These are phyloP conservation scores for Zalophus californianus DNA, from an alignment of 2,797 vertebrate species.

Conservation along the genomic window DNA sequence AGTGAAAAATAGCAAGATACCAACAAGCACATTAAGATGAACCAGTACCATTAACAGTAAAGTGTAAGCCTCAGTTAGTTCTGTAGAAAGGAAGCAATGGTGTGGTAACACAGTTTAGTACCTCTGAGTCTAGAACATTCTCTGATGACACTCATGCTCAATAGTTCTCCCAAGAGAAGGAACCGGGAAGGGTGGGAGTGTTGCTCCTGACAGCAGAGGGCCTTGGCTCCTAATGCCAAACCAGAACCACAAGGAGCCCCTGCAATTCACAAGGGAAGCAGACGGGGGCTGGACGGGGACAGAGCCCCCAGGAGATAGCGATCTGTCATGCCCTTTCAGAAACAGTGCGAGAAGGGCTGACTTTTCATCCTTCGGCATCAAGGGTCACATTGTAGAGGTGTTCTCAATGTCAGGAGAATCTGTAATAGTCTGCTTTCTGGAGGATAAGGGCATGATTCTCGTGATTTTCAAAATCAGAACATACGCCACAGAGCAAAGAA, in stretches of 20 bases:
- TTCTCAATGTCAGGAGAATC: constrained; percentile 66
- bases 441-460: background rate
- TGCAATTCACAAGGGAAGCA: background rate
- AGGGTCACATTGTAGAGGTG: constrained; percentile 60
- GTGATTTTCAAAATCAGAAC: constrained; percentile 64
- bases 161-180: background rate
- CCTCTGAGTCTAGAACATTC: constrained; percentile 28
- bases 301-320: background rate
- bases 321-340: constrained; percentile 72
- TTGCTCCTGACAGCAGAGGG: background rate
- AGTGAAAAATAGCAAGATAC: constrained; percentile 75
- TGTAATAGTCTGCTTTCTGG: constrained; percentile 56
- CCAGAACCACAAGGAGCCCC: background rate
- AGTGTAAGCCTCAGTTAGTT: background rate
- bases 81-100: constrained; percentile 41
- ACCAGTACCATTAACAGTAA: constrained; percentile 37
- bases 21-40: constrained; percentile 80
- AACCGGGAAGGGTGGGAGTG: background rate
- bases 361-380: constrained; percentile 79
- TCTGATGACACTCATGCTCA: background rate
- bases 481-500: constrained; percentile 69
- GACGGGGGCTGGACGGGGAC: constrained; percentile 59
- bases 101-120: background rate
- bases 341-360: background rate
- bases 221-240: background rate